These are phyloP conservation scores for Cherax destructor DNA, from an alignment of 1,140 invertebrate genomes.

Conservation along the genomic window DNA sequence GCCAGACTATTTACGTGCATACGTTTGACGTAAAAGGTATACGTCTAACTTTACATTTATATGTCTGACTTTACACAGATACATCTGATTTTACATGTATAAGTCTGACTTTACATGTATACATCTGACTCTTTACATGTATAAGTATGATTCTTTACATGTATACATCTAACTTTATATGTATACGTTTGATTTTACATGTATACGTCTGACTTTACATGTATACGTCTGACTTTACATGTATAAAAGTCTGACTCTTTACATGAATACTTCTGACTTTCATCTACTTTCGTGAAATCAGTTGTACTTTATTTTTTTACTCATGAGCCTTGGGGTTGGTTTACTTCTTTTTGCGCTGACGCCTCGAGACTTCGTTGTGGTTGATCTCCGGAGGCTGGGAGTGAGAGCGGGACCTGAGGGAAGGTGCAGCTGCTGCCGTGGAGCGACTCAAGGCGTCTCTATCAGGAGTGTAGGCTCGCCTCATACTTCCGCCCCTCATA, in stretches of 20 bases:
- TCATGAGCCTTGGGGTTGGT: not conserved
- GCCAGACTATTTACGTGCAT: not conserved
- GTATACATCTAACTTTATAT: not conserved
- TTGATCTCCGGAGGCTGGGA: slow-evolving; percentile 70
- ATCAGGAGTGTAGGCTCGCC: slow-evolving; percentile 69
- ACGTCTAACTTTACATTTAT: not conserved
- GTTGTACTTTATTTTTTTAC: too few species aligned
- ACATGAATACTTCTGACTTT: not conserved
- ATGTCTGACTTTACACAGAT: not conserved
- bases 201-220: not conserved
- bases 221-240: not conserved
- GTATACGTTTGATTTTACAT: not conserved
- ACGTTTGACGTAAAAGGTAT: not conserved
- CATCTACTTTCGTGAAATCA: not conserved
- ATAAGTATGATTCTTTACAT: not conserved
- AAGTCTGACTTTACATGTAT: not conserved
- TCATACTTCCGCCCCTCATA: slow-evolving; percentile 62
- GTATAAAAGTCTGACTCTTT: not conserved
- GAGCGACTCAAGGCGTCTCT: slow-evolving; percentile 46
- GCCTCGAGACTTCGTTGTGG: slow-evolving; percentile 52
- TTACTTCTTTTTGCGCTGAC: slow-evolving; percentile 59
- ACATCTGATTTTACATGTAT: not conserved
- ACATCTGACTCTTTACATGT: not conserved
- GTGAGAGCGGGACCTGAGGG: slow-evolving; percentile 51
- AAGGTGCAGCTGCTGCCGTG: slow-evolving; percentile 17